Conservation (phyloP, 2,113 vertebrate genomes). For the Boulengeromyrus knoepffleri region DNA sequence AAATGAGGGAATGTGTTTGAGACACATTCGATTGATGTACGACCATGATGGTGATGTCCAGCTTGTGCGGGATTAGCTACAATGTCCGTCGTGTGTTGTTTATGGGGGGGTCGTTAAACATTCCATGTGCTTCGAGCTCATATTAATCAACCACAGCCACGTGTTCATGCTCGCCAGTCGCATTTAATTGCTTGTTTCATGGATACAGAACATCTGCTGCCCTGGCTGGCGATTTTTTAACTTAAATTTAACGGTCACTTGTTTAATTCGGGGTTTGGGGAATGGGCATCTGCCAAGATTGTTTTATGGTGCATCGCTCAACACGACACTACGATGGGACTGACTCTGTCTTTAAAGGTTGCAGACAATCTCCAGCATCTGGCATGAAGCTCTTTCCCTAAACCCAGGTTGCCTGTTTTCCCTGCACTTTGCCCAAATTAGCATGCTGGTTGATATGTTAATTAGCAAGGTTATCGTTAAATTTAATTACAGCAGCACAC, state of each 20-base stretch:
- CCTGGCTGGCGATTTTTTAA: neutral
- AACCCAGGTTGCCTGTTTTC: neutral
- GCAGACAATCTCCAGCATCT: slow-evolving; percentile 5
- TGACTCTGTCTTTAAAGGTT: slow-evolving; percentile 1
- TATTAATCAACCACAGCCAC: slow-evolving; percentile 20
- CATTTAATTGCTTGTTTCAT: slow-evolving; percentile 14
- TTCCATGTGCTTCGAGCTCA: neutral
- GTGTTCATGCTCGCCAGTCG: neutral
- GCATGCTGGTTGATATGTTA: slow-evolving; percentile 13
- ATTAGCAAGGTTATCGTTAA: slow-evolving; percentile 14
- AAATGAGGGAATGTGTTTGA: neutral
- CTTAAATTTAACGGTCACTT: slow-evolving; percentile 4
- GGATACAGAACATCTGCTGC: slow-evolving; percentile 18
- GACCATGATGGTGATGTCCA: neutral
- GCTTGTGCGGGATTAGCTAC: neutral
- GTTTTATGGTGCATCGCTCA: neutral
- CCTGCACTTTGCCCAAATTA: slow-evolving; percentile 9
- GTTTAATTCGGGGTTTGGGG: neutral
- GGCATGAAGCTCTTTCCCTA: neutral
- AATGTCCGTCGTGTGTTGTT: slow-evolving; percentile 22
- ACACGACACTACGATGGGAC: neutral
- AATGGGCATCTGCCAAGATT: neutral
- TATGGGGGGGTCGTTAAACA: neutral
- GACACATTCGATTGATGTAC: neutral
- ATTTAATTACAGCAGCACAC: neutral